Base-by-base conservation (phyloP, 2,113 vertebrate genomes). In the Eolophus roseicapilla region DNA sequence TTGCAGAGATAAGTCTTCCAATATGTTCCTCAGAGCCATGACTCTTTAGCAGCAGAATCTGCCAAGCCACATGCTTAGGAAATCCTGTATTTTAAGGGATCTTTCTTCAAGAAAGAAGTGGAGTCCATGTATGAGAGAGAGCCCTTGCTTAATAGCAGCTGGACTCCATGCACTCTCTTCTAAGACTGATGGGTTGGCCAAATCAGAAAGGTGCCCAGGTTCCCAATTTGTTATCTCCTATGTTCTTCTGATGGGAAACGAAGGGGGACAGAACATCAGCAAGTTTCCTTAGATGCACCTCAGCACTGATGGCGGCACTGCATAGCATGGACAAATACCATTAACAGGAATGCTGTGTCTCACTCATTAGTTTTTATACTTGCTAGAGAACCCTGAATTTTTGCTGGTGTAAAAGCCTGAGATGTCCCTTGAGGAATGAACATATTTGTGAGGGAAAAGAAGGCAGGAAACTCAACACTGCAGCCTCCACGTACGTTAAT, bases 161-260 rank as follows among this genome's bases (percentile, higher is more conserved):
- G 49, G 39, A 10, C n/a, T 28, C 37, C 16, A 5, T 2, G 21
- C 25, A 25, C 21, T 21, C 43, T 28, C 59, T 7, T 16, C 49
- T 8, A 16, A 71, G 41, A 6, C 2, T 17, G 19, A 27, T 8
- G 31, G 29, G 24, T 4, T 44, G 46, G 43, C 27, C 21, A 6
- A 16, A 29, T 12, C 57, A 73, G 33, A 50, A 27, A 44, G 50
- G 17, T 19, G 35, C 21, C 65, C 59, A 43, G 25, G 27, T 43
- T 67, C 52, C 46, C 1, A 0, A 11, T 33, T 4, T 25, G 25
- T 1, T 33, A 35, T 6, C 53, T 35, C 20, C 75, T 41, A 2
- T 1, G 0, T 52, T 33, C 25, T 52, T 52, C 31, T 33, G 44
- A 77, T 15, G 57, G 74, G 63, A 39, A 70, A 64, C 0, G 2